phyloP scores from a whole-genome alignment of 2,888 invertebrate species.

The Polylopha cassiicola region DNA sequence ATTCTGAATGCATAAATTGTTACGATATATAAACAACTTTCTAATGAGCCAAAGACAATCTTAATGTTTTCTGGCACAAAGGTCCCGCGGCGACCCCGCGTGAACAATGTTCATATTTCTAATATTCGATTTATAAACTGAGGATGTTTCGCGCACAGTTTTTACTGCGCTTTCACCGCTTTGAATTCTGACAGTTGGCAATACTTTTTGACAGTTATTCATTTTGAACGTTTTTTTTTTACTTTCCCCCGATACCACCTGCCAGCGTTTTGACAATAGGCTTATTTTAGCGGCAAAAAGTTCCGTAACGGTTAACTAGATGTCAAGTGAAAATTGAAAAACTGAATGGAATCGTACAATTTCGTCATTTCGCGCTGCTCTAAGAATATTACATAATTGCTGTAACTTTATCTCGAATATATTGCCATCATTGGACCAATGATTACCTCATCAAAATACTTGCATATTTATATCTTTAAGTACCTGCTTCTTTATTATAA shows the following conservation, averaged over 20 bases:
- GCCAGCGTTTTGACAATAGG: slow-evolving; percentile 42
- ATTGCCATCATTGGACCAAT: too few species aligned
- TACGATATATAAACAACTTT: slow-evolving; percentile 37
- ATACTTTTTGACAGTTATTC: slow-evolving; percentile 44
- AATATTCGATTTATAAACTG: slow-evolving; percentile 27
- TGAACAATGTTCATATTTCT: slow-evolving; percentile 13
- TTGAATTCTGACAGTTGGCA: slow-evolving; percentile 36
- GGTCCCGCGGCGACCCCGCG: slow-evolving; percentile 44
- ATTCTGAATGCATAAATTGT: too few species aligned
- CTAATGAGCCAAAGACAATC: slow-evolving; percentile 41
- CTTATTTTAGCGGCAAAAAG: slow-evolving; percentile 52
- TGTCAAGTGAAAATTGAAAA: slow-evolving; percentile 53
- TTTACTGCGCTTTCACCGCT: slow-evolving; percentile 34
- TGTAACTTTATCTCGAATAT: too few species aligned
- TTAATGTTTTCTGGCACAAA: slow-evolving; percentile 47
- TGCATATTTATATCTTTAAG: too few species aligned
- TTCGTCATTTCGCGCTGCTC: slow-evolving; percentile 3
- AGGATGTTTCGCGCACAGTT: slow-evolving; percentile 24
- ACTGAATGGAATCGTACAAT: slow-evolving; percentile 22
- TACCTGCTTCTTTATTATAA: too few species aligned
- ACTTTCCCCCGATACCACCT: slow-evolving; percentile 57
- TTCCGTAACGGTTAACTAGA: slow-evolving; percentile 44
- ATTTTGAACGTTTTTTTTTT: slow-evolving; percentile 35
- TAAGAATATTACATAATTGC: too few species aligned
- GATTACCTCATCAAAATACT: too few species aligned